Conservation (phyloP, 2,113 vertebrate species). For the Nesoenas mayeri region DNA sequence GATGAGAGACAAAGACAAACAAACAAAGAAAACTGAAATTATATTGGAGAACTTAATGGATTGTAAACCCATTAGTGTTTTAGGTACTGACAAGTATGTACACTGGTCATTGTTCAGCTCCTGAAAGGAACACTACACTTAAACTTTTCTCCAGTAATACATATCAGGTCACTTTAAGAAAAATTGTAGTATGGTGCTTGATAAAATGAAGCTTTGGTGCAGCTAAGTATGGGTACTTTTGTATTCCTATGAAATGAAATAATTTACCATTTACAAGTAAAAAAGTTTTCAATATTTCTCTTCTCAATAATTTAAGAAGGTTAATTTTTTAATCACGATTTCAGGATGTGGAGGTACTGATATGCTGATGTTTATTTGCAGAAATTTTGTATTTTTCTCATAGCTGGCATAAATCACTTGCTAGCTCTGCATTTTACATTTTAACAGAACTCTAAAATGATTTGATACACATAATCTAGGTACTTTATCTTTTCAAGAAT, state of each 20-base stretch:
- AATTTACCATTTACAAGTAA: neutral
- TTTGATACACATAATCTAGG: fast-evolving
- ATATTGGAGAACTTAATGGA: neutral
- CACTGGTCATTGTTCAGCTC: neutral
- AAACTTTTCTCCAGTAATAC: neutral
- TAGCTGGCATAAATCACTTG: neutral
- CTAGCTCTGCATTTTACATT: neutral
- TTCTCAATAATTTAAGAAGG: neutral
- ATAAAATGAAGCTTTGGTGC: neutral
- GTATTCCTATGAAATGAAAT: neutral
- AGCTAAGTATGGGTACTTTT: neutral
- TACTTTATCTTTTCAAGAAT: neutral
- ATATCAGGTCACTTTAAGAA: neutral
- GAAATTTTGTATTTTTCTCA: neutral
- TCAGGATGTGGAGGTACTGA: neutral
- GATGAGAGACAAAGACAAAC: too few species aligned
- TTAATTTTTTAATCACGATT: neutral
- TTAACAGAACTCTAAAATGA: neutral
- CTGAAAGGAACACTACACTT: neutral
- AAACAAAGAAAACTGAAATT: neutral
- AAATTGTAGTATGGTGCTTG: neutral
- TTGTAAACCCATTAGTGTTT: neutral
- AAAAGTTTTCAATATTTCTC: neutral
- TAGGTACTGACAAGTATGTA: neutral
- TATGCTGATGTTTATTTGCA: neutral